Evolutionary conservation across 2,797 vertebrate species (phyloP), one percentile per base, ranked within the genome.

Genomic region (Distichodus sexfasciatus): DNA sequence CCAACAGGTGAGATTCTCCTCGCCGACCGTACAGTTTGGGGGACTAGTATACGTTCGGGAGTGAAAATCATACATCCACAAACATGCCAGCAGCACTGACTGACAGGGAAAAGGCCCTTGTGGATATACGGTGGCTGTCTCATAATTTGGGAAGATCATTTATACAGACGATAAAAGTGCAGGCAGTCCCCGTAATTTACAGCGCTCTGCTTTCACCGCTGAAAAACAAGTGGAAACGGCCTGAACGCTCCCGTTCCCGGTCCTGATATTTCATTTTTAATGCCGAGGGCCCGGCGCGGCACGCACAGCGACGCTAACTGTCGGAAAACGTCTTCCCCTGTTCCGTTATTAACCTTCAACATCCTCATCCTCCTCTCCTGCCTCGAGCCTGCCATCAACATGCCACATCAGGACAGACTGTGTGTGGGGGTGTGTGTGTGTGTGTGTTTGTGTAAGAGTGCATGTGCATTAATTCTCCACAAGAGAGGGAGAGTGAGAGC

Each of bases 181-280:
- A 58, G 55, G 40, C 73, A 81, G 77, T 69, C 44, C 21, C n/a
- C 11, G 31, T 81, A 81, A 87, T 85, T 83, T 81, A 81, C 67
- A 66, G 55, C 67, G 55, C n/a, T 69, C 69, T 76, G 69, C 74
- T 78, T 79, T 74, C 66, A 82, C 69, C 63, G 35, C 51, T 69
- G 76, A 51, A 67, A 77, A 83, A 78, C n/a, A n/a, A 69, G 36
- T 68, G 72, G 65, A 80, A 62, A 17, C 65, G 40, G 64, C 54
- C 73, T 77, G 41, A 78, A 71, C 82, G 72, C 72, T 64, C n/a
- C 63, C 58, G 55, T 19, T 58, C 35, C 51, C 59, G 17, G 70
- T 68, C 9, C 61, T 68, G 71, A 62, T 78, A 81, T 83, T 84
- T 87, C 78, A 85, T 82, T 81, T 75, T 84, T 80, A 83, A 86